Evolutionary conservation across 2,888 invertebrate species (phyloP).

Genomic region (Hemistola chrysoprasaria): DNA sequence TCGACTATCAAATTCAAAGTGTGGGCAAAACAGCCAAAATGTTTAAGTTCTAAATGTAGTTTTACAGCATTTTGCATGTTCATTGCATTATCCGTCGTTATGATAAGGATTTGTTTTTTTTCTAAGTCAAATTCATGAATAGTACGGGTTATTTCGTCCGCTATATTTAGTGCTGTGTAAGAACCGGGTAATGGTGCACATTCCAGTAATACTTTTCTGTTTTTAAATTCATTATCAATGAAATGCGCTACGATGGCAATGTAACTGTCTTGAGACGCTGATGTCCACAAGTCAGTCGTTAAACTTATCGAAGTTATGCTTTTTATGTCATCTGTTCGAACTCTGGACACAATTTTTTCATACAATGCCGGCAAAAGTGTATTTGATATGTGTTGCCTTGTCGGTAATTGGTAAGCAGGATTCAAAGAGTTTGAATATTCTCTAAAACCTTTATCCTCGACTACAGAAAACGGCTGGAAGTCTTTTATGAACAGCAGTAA

Average conservation of each 20-base stretch:
- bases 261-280: constrained; percentile 17
- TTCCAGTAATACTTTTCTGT: constrained; percentile 20
- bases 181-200: constrained; percentile 9
- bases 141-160: constrained; percentile 11
- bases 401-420: constrained; percentile 31
- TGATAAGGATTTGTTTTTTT: constrained; percentile 6
- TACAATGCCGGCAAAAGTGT: constrained; percentile 11
- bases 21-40: constrained; percentile 47
- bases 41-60: constrained; percentile 25
- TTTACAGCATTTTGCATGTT: constrained; percentile 32
- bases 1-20: constrained; percentile 43
- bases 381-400: constrained; percentile 29
- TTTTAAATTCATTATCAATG: constrained; percentile 27
- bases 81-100: constrained; percentile 35
- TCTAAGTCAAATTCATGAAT: constrained; percentile 1
- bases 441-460: constrained; percentile 30
- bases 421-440: constrained; percentile 28
- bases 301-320: constrained; percentile 23
- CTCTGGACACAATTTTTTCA: constrained; percentile 3
- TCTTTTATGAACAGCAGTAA: constrained; percentile 15
- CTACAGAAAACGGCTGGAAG: constrained; percentile 31
- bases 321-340: constrained; percentile 6
- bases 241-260: constrained; percentile 35
- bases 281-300: constrained; percentile 37
- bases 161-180: constrained; percentile 32